A percentile compares a stretch with the other conserved stretches of the same genome.
These are phyloP conservation scores for Lamprotornis superbus DNA, from an alignment of 2,113 vertebrate species.

Conservation along the genomic window DNA sequence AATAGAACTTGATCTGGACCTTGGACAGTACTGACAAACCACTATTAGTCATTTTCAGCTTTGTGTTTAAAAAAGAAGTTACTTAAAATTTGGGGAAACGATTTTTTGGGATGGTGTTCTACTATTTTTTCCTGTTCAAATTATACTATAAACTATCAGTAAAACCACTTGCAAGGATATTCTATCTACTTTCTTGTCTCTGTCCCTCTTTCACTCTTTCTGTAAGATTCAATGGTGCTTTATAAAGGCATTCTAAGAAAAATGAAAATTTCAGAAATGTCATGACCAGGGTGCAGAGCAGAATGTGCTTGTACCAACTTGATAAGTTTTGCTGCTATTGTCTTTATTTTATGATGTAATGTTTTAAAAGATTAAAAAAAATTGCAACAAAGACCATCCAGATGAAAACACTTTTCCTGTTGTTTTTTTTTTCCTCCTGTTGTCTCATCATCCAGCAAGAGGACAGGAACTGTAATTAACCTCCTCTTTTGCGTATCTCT, in stretches of 20 bases:
- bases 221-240: constrained; percentile 74
- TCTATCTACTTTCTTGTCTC: constrained; percentile 3
- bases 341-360: constrained; percentile 70
- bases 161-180: constrained; percentile 27
- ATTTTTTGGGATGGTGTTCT: background rate
- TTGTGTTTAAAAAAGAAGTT: background rate
- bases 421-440: background rate
- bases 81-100: background rate
- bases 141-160: background rate
- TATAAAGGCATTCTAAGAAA: constrained; percentile 66
- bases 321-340: constrained; percentile 75
- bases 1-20: background rate
- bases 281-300: constrained; percentile 58
- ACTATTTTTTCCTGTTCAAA: background rate
- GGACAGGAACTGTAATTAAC: background rate
- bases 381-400: constrained; percentile 74
- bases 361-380: constrained; percentile 65
- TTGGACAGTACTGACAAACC: background rate
- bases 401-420: constrained; percentile 46
- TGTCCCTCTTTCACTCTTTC: background rate
- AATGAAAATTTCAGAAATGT: constrained; percentile 55
- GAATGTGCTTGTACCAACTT: constrained; percentile 68
- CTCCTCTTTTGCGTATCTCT: background rate
- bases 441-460: background rate
- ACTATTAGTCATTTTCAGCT: background rate